phyloP scores from a whole-genome alignment of 64 coral and sea anemone genomes.

The Porites australiensis region DNA sequence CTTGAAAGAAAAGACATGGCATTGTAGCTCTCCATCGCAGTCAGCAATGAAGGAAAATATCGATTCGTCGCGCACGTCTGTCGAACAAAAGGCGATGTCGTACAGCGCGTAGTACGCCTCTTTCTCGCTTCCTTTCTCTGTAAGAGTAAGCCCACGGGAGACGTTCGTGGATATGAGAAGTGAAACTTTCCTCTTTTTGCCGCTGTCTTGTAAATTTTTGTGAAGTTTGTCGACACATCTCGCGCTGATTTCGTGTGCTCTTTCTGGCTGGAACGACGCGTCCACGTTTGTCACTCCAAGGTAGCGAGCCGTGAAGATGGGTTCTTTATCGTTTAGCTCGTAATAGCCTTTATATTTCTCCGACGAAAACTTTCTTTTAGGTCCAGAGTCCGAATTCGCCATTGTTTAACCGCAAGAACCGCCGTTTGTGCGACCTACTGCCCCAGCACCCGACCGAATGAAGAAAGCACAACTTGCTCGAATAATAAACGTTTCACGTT shows the following conservation, averaged over 20 bases:
- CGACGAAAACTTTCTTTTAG: slow-evolving; percentile 61
- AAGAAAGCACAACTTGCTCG: too few relatives aligned
- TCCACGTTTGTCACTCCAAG: slow-evolving; percentile 62
- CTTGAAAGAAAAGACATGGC: slow-evolving; percentile 74
- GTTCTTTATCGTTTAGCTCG: slow-evolving; percentile 77
- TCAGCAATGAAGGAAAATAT: slow-evolving; percentile 88
- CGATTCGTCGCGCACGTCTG: slow-evolving; percentile 59
- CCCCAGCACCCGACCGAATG: too few relatives aligned
- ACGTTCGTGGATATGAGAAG: slow-evolving; percentile 79
- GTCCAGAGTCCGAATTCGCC: background rate
- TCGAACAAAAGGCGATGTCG: slow-evolving; percentile 81
- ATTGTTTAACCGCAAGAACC: background rate
- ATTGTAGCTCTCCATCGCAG: slow-evolving; percentile 61
- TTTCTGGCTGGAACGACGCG: slow-evolving; percentile 42
- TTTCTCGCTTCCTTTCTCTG: slow-evolving; percentile 34
- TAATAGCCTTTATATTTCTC: slow-evolving; percentile 80
- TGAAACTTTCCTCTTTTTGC: slow-evolving; percentile 65
- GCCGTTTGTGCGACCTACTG: too few relatives aligned
- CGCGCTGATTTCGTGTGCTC: slow-evolving; percentile 36
- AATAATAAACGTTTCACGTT: too few relatives aligned
- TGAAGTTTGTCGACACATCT: slow-evolving; percentile 67
- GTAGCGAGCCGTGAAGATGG: slow-evolving; percentile 59
- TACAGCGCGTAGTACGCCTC: slow-evolving; percentile 73
- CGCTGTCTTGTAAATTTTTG: background rate
- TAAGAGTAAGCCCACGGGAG: slow-evolving; percentile 75